Percentiles rank a stretch among this genome's conserved stretches.
phyloP scores from a whole-genome alignment of 2,797 vertebrate genomes.

The Zalophus californianus region DNA sequence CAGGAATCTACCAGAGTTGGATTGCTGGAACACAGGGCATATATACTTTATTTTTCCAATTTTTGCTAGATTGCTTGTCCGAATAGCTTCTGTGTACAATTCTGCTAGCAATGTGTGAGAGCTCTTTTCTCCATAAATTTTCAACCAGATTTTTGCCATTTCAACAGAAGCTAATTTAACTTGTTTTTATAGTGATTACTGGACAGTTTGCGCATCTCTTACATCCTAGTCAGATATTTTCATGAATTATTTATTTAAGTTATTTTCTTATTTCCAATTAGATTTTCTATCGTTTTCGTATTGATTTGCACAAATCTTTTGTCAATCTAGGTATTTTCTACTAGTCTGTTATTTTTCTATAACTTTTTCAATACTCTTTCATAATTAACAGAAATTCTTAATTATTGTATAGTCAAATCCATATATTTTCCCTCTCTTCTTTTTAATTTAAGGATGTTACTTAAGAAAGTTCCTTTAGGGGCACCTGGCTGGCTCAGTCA shows the following conservation, averaged over 20 bases:
- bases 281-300: background rate
- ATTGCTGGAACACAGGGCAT: background rate
- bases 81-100: background rate
- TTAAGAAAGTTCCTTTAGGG: conserved; percentile 3
- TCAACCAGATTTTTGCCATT: conserved; percentile 14
- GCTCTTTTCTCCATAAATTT: background rate
- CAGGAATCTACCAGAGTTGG: background rate
- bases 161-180: background rate
- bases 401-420: background rate
- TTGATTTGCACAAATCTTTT: background rate
- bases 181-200: conserved; percentile 7
- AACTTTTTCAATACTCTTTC: background rate
- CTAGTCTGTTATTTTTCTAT: background rate
- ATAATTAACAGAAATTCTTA: background rate
- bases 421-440: background rate
- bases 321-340: background rate
- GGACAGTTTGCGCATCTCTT: background rate
- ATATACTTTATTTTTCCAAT: background rate
- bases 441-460: background rate
- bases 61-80: conserved; percentile 22
- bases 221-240: background rate
- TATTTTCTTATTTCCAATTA: conserved; percentile 10
- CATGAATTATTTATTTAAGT: background rate
- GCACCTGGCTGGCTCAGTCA: background rate
- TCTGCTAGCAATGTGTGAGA: background rate